Evolutionary conservation across 2,888 invertebrate genomes (phyloP).

Genomic region (Xanthorhoe spadicearia): DNA sequence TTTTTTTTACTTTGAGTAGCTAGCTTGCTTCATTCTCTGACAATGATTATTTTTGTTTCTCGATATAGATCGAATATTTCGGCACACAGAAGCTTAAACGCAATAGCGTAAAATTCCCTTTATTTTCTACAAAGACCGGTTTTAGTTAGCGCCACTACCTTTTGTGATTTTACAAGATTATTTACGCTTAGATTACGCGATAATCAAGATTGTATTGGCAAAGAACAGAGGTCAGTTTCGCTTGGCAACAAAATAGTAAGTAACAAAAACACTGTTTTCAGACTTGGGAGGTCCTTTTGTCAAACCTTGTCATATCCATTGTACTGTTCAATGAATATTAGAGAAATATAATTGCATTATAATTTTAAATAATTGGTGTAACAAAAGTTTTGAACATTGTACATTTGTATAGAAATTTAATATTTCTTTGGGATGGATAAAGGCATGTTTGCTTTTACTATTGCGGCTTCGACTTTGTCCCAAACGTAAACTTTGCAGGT

Average conservation of each 20-base stretch:
- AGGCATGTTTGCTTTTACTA: constrained; percentile 5
- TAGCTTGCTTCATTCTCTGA: no score
- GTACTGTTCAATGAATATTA: constrained; percentile 69
- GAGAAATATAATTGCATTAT: constrained; percentile 71
- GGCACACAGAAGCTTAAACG: constrained; percentile 53
- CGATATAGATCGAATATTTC: not conserved
- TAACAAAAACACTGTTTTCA: constrained; percentile 29
- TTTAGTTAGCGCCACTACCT: constrained; percentile 61
- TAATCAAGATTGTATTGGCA: not conserved
- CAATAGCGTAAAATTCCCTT: constrained; percentile 63
- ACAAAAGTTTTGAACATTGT: constrained; percentile 58
- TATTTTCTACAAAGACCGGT: constrained; percentile 44
- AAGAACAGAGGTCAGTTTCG: not conserved
- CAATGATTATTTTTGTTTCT: no score
- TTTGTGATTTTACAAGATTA: constrained; percentile 7
- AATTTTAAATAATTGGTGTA: constrained; percentile 63
- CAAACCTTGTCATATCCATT: constrained; percentile 74
- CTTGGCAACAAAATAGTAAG: constrained; percentile 1
- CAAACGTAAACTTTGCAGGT: not conserved
- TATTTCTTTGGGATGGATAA: constrained; percentile 4
- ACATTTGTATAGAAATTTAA: constrained; percentile 22
- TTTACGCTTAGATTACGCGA: not conserved
- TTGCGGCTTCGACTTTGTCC: constrained; percentile 13
- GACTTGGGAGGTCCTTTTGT: constrained; percentile 70
- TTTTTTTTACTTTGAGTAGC: no score